phyloP scores from a whole-genome alignment of 2,113 vertebrate genomes.

The Zootoca vivipara region DNA sequence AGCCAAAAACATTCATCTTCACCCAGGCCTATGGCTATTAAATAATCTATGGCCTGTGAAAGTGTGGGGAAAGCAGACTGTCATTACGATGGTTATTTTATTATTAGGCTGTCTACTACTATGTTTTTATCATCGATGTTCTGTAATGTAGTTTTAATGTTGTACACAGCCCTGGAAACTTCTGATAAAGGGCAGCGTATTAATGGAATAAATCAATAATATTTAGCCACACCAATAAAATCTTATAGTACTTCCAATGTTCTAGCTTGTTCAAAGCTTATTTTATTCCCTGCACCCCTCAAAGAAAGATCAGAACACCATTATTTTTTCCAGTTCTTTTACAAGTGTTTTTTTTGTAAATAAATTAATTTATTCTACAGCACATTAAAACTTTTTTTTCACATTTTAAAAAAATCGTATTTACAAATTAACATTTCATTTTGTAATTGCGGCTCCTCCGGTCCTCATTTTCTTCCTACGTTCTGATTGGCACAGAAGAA shows the following conservation, averaged over 20 bases:
- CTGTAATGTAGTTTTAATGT: too few species aligned
- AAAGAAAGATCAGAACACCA: neutral
- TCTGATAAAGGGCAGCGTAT: too few species aligned
- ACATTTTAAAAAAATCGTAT: constrained; percentile 58
- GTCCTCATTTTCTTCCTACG: neutral
- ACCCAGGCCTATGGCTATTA: too few species aligned
- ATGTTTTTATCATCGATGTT: too few species aligned
- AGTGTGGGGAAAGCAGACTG: too few species aligned
- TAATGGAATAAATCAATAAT: too few species aligned
- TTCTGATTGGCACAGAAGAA: neutral
- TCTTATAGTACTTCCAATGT: neutral
- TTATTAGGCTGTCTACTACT: too few species aligned
- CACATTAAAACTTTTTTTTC: constrained; percentile 67
- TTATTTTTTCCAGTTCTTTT: constrained; percentile 44
- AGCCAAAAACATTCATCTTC: too few species aligned
- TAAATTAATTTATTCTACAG: constrained; percentile 74
- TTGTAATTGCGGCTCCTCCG: constrained; percentile 24
- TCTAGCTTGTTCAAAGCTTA: constrained; percentile 46
- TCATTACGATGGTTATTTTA: too few species aligned
- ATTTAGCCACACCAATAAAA: constrained; percentile 17
- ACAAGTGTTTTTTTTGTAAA: constrained; percentile 60
- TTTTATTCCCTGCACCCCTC: constrained; percentile 55
- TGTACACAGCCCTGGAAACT: too few species aligned
- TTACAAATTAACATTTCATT: constrained; percentile 69
- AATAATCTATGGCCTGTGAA: too few species aligned